These are phyloP conservation scores for Dunckerocampus dactyliophorus DNA, from an alignment of 2,113 vertebrate species.

Conservation along the genomic window DNA sequence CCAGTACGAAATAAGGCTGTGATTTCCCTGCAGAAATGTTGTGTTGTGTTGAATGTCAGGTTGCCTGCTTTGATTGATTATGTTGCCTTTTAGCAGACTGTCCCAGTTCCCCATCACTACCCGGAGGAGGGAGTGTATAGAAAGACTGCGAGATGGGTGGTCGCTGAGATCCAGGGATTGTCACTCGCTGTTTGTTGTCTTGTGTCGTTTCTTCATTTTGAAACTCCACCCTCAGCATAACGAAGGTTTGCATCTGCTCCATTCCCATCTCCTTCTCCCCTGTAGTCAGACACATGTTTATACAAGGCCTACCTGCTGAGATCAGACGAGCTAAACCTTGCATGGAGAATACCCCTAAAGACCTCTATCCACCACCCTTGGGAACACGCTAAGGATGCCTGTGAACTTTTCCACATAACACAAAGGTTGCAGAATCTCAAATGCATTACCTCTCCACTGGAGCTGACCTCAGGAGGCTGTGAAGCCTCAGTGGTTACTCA, in stretches of 20 bases:
- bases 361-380: slow-evolving; percentile 33
- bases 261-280: slow-evolving; percentile 32
- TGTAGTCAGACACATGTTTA: slow-evolving; percentile 51
- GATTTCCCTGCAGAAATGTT: slow-evolving; percentile 56
- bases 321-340: slow-evolving; percentile 42
- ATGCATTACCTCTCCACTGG: slow-evolving; percentile 25
- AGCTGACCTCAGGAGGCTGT: slow-evolving; percentile 18
- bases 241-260: slow-evolving; percentile 29
- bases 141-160: slow-evolving; percentile 43
- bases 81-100: slow-evolving; percentile 61
- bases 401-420: slow-evolving; percentile 41
- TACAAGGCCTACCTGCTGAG: slow-evolving; percentile 56
- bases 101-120: slow-evolving; percentile 49
- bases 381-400: slow-evolving; percentile 24
- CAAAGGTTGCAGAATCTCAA: slow-evolving; percentile 26
- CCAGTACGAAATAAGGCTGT: slow-evolving; percentile 30
- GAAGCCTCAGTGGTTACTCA: slow-evolving; percentile 36
- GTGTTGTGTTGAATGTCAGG: slow-evolving; percentile 61
- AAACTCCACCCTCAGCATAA: slow-evolving; percentile 35
- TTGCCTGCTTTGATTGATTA: slow-evolving; percentile 66
- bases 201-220: slow-evolving; percentile 33
- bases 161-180: slow-evolving; percentile 41
- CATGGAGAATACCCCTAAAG: slow-evolving; percentile 38
- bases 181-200: slow-evolving; percentile 27
- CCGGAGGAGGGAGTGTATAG: slow-evolving; percentile 37